Evolutionary conservation across 1,140 invertebrate species (phyloP), one percentile per base, ranked within the genome.

Genomic region (Oscheius sp.): DNA sequence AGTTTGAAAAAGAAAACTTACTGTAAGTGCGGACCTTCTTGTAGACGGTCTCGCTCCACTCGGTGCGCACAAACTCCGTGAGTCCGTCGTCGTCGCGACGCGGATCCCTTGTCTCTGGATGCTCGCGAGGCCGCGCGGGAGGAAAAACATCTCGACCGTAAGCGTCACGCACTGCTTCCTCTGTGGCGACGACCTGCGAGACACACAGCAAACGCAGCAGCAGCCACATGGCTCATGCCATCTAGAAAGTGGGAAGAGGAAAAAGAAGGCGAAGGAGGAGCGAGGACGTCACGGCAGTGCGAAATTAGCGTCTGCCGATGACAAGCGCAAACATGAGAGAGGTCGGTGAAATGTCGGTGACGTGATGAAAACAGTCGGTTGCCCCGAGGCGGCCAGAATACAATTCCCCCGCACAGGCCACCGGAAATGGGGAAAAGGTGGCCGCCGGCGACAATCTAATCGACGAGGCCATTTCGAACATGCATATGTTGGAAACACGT

Each of bases 1-100:
- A n/a, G 61, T 32, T 31, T 23, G 23, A 23, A 59, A 59, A 23
- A 10, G 36, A 18, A 49, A 46, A 71, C 69, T 71, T 36, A 71
- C 69, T 71, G 64, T 71, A 71, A 1, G 69, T 71, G 13, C 69
- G 58, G 13, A 71, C 35, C 52, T 71, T 71, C 61, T 71, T 71
- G 34, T 71, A 71, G n/a, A 61, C 69, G 2, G 52, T 71, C 28
- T 71, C 59, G 15, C 52, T 71, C 3, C 36, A 71, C 32, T 71
- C 69, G 3, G 69, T 71, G 7, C 69, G 29, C n/a, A 71, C 69
- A 32, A 71, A 71, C 23, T 71, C 69, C 4, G 69, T 71, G 26
- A 61, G 59, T 20, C 59, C 69, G 29, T 71, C 69, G n/a, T 71
- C 69, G n/a, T n/a, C 61, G 10, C 35, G 28, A 31, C 68, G 35